Conservation (phyloP, 1,140 invertebrate species). For the Zaprionus nigranus region DNA sequence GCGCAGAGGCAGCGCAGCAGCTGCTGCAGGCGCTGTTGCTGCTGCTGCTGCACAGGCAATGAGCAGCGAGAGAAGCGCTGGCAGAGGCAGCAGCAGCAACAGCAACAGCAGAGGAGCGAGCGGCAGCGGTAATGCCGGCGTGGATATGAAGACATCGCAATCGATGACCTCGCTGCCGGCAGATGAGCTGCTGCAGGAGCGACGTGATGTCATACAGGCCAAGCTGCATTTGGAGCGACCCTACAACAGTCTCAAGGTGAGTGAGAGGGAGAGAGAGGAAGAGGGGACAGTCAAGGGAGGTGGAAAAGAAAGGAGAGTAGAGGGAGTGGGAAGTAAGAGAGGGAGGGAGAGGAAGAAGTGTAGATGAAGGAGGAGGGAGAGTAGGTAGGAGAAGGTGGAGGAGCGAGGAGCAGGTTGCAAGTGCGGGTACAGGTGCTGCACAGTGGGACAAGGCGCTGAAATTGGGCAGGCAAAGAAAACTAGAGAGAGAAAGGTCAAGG, state of each 20-base stretch:
- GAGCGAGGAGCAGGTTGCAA: no score
- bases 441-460: neutral
- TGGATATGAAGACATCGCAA: slow-evolving; percentile 76
- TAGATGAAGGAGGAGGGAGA: no score
- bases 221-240: slow-evolving; percentile 85
- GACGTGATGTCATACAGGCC: slow-evolving; percentile 74
- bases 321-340: no score
- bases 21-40: slow-evolving; percentile 11
- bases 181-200: slow-evolving; percentile 69
- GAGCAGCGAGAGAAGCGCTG: neutral
- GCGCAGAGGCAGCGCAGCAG: slow-evolving; percentile 21
- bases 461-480: neutral
- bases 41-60: slow-evolving; percentile 1
- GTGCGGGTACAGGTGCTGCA: neutral
- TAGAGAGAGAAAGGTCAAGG: no score
- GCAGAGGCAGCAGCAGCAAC: no score
- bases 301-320: no score
- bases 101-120: no score
- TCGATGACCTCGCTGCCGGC: slow-evolving; percentile 83
- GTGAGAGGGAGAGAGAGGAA: slow-evolving; percentile 1
- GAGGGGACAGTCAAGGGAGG: no score
- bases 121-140: slow-evolving; percentile 16
- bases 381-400: no score
- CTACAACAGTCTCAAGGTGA: slow-evolving; percentile 89
- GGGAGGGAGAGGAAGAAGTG: no score